Evolutionary conservation across 1,140 invertebrate species (phyloP), one percentile per base, ranked within the genome.

Genomic region (Branchinecta lindahli): DNA sequence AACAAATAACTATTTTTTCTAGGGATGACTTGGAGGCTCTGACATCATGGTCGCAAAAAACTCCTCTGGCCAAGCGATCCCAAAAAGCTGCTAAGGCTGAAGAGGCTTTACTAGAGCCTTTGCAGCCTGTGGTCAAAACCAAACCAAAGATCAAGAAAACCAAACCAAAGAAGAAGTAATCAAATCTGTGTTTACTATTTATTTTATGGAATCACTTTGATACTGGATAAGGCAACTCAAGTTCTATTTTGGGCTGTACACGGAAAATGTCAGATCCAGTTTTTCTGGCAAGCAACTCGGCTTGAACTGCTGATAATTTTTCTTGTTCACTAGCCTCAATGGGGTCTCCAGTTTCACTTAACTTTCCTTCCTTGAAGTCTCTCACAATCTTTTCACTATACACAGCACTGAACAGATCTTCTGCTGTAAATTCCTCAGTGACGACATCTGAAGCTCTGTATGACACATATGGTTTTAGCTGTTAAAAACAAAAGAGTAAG

Each of bases 391-490:
- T 93, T 70, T 84, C 75, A 4, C 84, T 85, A 80, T 96, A 96
- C 0, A 92, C 81, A 5, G 85, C 84, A 78, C 91, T 83, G 77
- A 96, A 96, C 18, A 96, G 81, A 77, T 92, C 85, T 80, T 92
- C 77, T 8, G 92, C 80, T 15, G 90, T 93, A 74, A 94, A 92
- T 78, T 89, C 85, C 8, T 85, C 83, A 77, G 93, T 88, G 12
- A 81, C 76, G 6, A 94, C 82, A 69, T 92, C 86, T 9, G 83
- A 79, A 0, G 85, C 83, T 79, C 83, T 84, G 75, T 96, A 97
- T 0, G 91, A 92, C 0, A 97, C 94, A 77, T 98, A 98, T 0
- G 95, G 92, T 79, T 94, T 95, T 44, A 98, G 80, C 80, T 86
- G 78, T 68, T 84, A 70, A 66, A 72, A 72, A 72, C 73, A 66